Evolutionary conservation across 2,888 invertebrate genomes (phyloP), one percentile per base, ranked within the genome.

Genomic region (Athripsodes cinereus): DNA sequence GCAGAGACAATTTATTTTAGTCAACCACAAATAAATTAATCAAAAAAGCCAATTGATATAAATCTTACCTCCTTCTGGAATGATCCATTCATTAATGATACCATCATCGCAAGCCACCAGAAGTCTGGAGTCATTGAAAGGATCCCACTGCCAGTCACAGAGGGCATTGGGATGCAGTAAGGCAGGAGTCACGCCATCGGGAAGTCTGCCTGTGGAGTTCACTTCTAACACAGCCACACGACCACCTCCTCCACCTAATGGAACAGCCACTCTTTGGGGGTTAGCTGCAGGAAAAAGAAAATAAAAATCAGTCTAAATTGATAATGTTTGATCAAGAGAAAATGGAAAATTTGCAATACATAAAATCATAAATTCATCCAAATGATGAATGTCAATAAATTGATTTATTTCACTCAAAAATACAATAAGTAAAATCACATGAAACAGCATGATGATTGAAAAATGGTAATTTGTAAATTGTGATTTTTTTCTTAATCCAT

Each of bases 81-180:
- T 83, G 62, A 82, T 79, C 93, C 93, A 94, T 60, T 92, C 74
- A 62, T 87, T 81, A 22, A 94, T 82, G 63, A 82, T 81, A 1
- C 95, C 96, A 72, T 94, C 93, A 68, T 96, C 96, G 68, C 93
- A 93, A 22, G 90, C 93, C 46, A 93, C 92, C 46, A 92, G 87
- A 60, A 97, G 80, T 53, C 89, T 79, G 53, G 81, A 79, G 65
- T 85, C 80, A 71, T 92, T 81, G 74, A 96, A 96, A 1, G 96
- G 96, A 79, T 96, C 95, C 91, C 93, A 97, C 58, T 87, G 85
- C 75, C 96, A 93, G 75, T 97, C 97, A 82, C 91, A 89, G 35
- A 95, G 86, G 66, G 87, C 88, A 65, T 87, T 88, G 55, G 93
- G 90, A 73, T 96, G 94, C 60, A 96, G 89, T 66, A 97, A 75